phyloP scores from a whole-genome alignment of 2,797 vertebrate genomes.

The Onychomys arenicola region DNA sequence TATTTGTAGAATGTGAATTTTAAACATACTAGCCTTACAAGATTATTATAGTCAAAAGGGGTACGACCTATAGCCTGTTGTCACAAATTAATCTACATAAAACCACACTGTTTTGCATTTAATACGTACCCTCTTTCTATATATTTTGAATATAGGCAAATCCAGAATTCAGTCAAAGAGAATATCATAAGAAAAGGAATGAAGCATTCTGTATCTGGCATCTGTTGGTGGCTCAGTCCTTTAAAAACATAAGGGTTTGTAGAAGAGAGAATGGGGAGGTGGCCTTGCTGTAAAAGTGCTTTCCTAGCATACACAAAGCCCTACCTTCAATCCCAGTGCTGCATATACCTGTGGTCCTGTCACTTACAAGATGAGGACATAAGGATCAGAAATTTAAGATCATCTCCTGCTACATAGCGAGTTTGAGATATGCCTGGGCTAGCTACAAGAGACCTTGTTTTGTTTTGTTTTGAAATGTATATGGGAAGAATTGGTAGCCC shows the following conservation, averaged over 20 bases:
- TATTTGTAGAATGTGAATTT: not conserved
- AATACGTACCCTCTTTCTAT: not conserved
- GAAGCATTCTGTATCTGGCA: not conserved
- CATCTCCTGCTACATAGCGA: not conserved
- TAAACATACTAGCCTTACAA: constrained; percentile 34
- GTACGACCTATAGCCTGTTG: not conserved
- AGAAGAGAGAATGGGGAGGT: not conserved
- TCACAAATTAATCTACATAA: not conserved
- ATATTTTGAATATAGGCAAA: not conserved
- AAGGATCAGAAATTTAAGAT: not conserved
- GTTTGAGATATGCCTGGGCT: not conserved
- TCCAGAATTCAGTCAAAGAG: not conserved
- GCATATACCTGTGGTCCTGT: not conserved
- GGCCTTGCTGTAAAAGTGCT: not conserved
- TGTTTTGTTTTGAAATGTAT: not conserved
- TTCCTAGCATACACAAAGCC: not conserved
- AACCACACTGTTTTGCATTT: not conserved
- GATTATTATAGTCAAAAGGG: not conserved
- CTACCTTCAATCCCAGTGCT: not conserved
- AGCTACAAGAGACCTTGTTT: not conserved
- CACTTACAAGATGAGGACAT: too few relatives aligned
- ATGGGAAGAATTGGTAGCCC: not conserved
- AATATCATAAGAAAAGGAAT: not conserved
- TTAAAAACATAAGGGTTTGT: not conserved
- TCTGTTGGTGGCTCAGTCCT: not conserved